These are phyloP conservation scores for Erpetoichthys calabaricus DNA, from an alignment of 2,797 vertebrate species.

Conservation along the genomic window DNA sequence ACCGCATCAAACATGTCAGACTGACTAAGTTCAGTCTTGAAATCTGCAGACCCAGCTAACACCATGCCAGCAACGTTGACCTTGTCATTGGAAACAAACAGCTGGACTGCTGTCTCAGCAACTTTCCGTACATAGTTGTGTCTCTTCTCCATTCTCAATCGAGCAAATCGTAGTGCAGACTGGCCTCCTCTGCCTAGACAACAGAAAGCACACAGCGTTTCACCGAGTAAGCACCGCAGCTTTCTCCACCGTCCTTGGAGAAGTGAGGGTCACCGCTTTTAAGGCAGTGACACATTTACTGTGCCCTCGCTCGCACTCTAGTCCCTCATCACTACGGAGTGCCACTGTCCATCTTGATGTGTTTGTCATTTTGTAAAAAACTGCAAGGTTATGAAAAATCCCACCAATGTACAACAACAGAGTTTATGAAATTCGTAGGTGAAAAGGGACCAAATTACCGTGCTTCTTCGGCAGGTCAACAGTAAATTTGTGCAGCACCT, in stretches of 20 bases:
- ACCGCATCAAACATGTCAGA: constrained; percentile 99
- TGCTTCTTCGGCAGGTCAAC: constrained; percentile 98
- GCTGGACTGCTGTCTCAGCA: constrained; percentile 92
- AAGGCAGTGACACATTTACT: too few relatives aligned
- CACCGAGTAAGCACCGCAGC: too few relatives aligned
- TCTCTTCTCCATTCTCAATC: constrained; percentile 95
- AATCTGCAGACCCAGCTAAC: constrained; percentile 92
- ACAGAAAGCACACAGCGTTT: constrained; percentile 9
- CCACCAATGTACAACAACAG: too few relatives aligned
- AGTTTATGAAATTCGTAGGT: too few relatives aligned
- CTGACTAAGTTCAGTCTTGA: constrained; percentile 96
- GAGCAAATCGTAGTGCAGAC: constrained; percentile 93
- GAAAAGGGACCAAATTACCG: too few relatives aligned
- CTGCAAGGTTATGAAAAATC: too few relatives aligned
- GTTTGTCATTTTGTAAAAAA: too few relatives aligned
- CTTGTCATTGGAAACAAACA: constrained; percentile 96
- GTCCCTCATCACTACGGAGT: too few relatives aligned
- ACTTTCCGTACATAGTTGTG: constrained; percentile 98
- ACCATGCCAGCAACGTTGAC: constrained; percentile 96
- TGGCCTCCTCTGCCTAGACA: constrained; percentile 87
- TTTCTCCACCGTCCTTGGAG: too few relatives aligned
- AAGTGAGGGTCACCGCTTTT: too few relatives aligned
- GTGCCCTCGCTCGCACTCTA: too few relatives aligned
- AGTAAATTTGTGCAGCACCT: constrained; percentile 97
- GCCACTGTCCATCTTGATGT: too few relatives aligned